These are phyloP conservation scores for Coleophora deauratella DNA, from an alignment of 2,888 invertebrate genomes.

Conservation along the genomic window DNA sequence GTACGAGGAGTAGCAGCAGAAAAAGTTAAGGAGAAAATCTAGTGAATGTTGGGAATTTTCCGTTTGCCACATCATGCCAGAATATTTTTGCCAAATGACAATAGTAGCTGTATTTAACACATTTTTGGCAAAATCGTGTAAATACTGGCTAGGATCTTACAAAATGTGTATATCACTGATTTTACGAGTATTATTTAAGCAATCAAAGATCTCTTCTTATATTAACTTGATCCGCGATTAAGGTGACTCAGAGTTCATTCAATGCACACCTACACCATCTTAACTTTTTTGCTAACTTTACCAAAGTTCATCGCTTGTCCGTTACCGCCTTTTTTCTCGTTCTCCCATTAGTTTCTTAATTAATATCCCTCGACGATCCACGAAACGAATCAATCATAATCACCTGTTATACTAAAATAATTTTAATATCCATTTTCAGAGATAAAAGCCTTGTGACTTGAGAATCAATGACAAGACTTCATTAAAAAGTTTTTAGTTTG, in stretches of 20 bases:
- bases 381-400: conserved; percentile 62
- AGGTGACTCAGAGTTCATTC: too few relatives aligned
- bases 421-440: conserved; percentile 33
- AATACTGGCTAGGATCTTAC: too few relatives aligned
- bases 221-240: too few relatives aligned
- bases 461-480: conserved; percentile 7
- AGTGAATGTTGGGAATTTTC: not conserved
- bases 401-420: conserved; percentile 43
- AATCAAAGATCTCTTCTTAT: too few relatives aligned
- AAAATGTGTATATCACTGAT: too few relatives aligned
- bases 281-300: conserved; percentile 31
- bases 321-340: conserved; percentile 39
- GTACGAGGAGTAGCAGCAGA: conserved; percentile 16
- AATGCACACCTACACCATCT: conserved; percentile 2
- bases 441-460: conserved; percentile 19
- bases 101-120: too few relatives aligned
- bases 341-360: conserved; percentile 67
- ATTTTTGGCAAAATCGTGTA: not conserved
- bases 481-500: conserved; percentile 5
- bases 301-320: conserved; percentile 43
- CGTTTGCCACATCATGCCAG: too few relatives aligned
- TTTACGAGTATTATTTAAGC: too few relatives aligned
- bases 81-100: too few relatives aligned
- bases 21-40: not conserved
- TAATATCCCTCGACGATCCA: conserved; percentile 48